Evolutionary conservation across 2,888 invertebrate species (phyloP).

Genomic region (Coremacera marginata): DNA sequence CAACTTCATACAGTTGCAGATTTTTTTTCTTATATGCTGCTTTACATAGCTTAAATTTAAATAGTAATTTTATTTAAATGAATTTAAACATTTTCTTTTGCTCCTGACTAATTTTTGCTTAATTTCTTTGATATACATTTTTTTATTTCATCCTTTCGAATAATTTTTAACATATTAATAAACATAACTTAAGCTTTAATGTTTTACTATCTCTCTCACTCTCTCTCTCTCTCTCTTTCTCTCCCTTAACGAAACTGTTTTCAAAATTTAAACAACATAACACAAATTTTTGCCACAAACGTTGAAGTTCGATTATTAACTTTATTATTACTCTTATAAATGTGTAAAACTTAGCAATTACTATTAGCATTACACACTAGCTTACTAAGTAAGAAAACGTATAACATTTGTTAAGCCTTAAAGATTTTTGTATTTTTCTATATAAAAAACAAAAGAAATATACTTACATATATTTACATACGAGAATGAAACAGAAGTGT

Average conservation of each 20-base stretch:
- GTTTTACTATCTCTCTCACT: background rate
- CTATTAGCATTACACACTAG: constrained; percentile 24
- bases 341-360: constrained; percentile 18
- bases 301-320: constrained; percentile 22
- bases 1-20: background rate
- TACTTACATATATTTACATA: constrained; percentile 7
- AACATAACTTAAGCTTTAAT: constrained; percentile 10
- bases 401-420: constrained; percentile 41
- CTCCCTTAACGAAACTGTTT: constrained; percentile 5
- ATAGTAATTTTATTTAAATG: background rate
- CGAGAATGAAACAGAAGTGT: background rate
- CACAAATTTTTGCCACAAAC: constrained; percentile 11
- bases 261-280: background rate
- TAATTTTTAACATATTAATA: background rate
- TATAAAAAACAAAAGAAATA: constrained; percentile 24
- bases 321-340: background rate
- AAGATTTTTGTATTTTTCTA: constrained; percentile 46
- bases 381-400: constrained; percentile 22
- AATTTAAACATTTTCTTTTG: constrained; percentile 5
- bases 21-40: background rate
- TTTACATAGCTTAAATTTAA: background rate
- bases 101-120: background rate
- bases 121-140: background rate
- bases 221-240: too few species aligned
- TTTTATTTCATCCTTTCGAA: background rate